Conservation (phyloP, 2,888 invertebrate genomes). For the Monochamus alternatus region DNA sequence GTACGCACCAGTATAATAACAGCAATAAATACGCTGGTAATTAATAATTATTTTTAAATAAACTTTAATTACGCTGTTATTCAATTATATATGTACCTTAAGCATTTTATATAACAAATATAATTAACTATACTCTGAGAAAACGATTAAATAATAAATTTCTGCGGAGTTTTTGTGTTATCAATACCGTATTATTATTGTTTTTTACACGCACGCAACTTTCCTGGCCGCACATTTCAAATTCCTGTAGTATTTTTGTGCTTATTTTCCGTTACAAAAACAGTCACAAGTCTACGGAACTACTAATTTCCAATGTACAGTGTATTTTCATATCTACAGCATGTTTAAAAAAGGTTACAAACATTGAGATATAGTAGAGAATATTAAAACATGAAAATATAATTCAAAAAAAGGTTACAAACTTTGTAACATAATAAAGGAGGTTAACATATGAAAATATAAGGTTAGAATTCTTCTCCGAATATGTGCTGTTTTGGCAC, state of each 20-base stretch:
- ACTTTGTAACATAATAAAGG: no score
- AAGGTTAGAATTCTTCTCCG: no score
- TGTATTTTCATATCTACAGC: no score
- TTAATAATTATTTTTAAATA: slow-evolving; percentile 28
- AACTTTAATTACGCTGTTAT: slow-evolving; percentile 24
- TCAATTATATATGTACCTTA: slow-evolving; percentile 23
- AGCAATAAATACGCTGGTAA: not conserved
- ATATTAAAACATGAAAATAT: no score
- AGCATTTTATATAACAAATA: slow-evolving; percentile 18
- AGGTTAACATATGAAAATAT: no score
- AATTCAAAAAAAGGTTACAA: no score
- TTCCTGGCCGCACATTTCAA: not conserved
- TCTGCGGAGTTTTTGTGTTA: slow-evolving; percentile 4
- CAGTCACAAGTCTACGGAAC: no score
- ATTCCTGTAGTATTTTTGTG: not conserved
- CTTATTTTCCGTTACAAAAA: no score
- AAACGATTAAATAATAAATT: slow-evolving; percentile 15
- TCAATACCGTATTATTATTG: not conserved
- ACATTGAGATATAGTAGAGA: no score
- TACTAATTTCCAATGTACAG: no score
- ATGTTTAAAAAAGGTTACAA: no score
- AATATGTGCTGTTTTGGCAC: no score
- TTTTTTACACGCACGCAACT: not conserved
- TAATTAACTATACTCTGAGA: slow-evolving; percentile 19
- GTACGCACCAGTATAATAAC: not conserved